Conservation (phyloP, 1,140 invertebrate species). For the Scaptodrosophila lebanonensis region DNA sequence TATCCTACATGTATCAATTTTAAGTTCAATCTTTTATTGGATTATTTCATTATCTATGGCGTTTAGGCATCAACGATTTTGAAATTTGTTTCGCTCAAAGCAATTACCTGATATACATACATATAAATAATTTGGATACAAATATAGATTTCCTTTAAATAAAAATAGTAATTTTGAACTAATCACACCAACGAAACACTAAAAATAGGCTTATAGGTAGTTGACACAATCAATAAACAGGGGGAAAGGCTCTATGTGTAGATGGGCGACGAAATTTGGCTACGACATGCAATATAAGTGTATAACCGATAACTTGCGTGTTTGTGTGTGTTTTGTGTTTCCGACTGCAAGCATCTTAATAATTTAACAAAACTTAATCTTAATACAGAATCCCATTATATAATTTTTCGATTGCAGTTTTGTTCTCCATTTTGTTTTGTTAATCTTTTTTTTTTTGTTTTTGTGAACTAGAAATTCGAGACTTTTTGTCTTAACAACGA, state of each 20-base stretch:
- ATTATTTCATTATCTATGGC: slow-evolving; percentile 43
- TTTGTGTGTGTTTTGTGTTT: slow-evolving; percentile 20
- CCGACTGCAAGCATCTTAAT: slow-evolving; percentile 5
- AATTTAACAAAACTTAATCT: slow-evolving; percentile 40
- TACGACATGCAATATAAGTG: too few relatives aligned
- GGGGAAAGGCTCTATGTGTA: slow-evolving; percentile 11
- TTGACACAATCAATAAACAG: slow-evolving; percentile 35
- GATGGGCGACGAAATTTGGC: slow-evolving; percentile 14
- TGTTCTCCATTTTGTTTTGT: too few relatives aligned
- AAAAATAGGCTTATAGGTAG: slow-evolving; percentile 57
- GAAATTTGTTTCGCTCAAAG: too few relatives aligned
- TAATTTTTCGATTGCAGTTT: slow-evolving; percentile 8
- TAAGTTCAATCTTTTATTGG: background rate
- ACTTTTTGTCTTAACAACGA: slow-evolving; percentile 27
- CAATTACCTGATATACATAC: too few relatives aligned
- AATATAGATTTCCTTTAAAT: slow-evolving; percentile 60
- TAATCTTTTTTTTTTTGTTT: slow-evolving; percentile 31
- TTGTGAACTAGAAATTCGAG: slow-evolving; percentile 66
- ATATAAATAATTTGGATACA: slow-evolving; percentile 57
- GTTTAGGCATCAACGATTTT: too few relatives aligned
- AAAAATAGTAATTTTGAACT: slow-evolving; percentile 46
- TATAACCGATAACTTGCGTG: too few relatives aligned
- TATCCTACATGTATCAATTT: slow-evolving; percentile 43
- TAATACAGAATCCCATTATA: slow-evolving; percentile 36
- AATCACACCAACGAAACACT: slow-evolving; percentile 66